Evolutionary conservation across 1,140 invertebrate genomes (phyloP), one percentile per base, ranked within the genome.

Genomic region (Acromyrmex charruanus): DNA sequence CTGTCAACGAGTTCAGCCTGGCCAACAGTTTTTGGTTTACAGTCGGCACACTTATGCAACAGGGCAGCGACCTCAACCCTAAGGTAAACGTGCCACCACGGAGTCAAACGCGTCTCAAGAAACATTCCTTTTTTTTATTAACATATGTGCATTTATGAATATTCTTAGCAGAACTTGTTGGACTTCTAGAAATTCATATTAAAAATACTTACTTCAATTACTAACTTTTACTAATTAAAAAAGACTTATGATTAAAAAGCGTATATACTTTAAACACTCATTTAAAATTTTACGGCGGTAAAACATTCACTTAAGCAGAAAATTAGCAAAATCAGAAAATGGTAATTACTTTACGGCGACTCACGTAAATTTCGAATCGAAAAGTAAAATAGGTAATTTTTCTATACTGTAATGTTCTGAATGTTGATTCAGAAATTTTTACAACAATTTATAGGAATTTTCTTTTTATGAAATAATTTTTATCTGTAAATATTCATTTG

Each of bases 11-110:
- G 93, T 98, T 98, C 93, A 98, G 96, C 53, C 95, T 98, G 84
- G 96, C 97, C 92, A 98, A 98, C 95, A 97, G 97, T 95, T 98
- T 99, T 94, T 99, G 98, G 98, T 99, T 99, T 95, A 98, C 98
- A 16, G 97, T 99, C 88, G 98, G 98, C 72, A 98, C 98, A 12
- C 97, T 99, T 87, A 99, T 99, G 98, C 98, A 99, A 95, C 98
- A 99, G 96, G 98, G 98, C 88, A 98, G 97, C 88, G 98, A 98
- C 94, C 96, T 98, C 87, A 98, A 98, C 94, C 98, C 98, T 72
- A 97, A 98, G 97, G 96, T 97, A 96, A 91, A 86, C 69, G 61
- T 85, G 82, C 68, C 88, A 88, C 82, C 86, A 82, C 72, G 0
- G 7, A 90, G 90, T 88, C 88, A 86, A 74, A 84, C 44, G 12